Percentiles rank a stretch among this genome's conserved stretches.
Conservation (phyloP, 1,140 invertebrate genomes). For the Ylistrum balloti region DNA sequence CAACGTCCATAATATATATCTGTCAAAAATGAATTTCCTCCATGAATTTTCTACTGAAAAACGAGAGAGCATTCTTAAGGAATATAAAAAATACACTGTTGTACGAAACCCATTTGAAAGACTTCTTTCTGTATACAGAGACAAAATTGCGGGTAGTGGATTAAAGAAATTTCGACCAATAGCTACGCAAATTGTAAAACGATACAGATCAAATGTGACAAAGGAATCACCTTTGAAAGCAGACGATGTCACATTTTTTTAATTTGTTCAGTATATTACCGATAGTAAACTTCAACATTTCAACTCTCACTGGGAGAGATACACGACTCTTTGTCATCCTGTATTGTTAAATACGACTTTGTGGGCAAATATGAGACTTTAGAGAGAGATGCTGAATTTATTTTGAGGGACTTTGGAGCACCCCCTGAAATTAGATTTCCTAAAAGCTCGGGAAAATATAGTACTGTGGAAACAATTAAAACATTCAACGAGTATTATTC, state of each 20-base stretch:
- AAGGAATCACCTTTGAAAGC: not conserved
- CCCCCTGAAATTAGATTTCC: not conserved
- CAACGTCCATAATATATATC: not conserved
- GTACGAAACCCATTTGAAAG: not conserved
- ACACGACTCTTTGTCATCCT: not conserved
- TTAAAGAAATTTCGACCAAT: not conserved
- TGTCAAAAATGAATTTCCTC: not conserved
- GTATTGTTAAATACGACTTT: not conserved
- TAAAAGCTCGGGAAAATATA: not conserved
- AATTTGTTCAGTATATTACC: not conserved
- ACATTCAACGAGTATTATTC: not conserved
- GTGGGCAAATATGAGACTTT: not conserved
- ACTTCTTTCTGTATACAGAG: not conserved
- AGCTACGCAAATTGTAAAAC: not conserved
- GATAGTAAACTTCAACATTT: not conserved
- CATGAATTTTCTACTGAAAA: not conserved
- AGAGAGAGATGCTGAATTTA: not conserved
- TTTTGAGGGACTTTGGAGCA: not conserved
- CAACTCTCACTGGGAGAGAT: not conserved
- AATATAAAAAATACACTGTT: not conserved
- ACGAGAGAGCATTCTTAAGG: not conserved
- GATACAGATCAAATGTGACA: not conserved
- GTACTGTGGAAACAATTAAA: not conserved
- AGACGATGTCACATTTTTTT: not conserved
- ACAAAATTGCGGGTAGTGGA: not conserved